Evolutionary conservation across 1,140 invertebrate species (phyloP).

Genomic region (Chrysopa pallens): DNA sequence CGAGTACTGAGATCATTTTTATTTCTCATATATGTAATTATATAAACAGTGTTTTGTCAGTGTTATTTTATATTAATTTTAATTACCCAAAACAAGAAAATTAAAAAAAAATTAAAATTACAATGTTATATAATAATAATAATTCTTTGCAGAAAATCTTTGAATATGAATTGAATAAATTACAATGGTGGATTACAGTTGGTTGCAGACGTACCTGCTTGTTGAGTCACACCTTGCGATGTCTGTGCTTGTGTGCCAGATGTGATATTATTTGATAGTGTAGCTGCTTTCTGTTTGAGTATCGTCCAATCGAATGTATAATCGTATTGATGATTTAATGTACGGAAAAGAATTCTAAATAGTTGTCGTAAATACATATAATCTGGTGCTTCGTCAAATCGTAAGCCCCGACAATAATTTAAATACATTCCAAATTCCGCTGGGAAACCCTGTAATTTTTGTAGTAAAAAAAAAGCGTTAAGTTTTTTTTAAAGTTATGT

Average conservation of each 20-base stretch:
- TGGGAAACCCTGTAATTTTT: slow-evolving; percentile 47
- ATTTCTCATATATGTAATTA: no score
- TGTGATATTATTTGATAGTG: slow-evolving; percentile 5
- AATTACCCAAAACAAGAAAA: no score
- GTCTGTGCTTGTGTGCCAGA: slow-evolving; percentile 5
- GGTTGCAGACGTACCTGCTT: no score
- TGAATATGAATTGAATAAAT: no score
- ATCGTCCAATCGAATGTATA: slow-evolving; percentile 99
- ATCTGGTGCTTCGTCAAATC: slow-evolving; percentile 83
- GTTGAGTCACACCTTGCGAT: not conserved
- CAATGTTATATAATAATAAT: no score
- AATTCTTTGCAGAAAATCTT: no score
- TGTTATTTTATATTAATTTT: no score
- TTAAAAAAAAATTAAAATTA: no score
- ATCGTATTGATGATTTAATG: slow-evolving; percentile 97
- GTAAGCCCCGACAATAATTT: slow-evolving; percentile 77
- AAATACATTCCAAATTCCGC: slow-evolving; percentile 90
- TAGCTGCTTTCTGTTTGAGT: slow-evolving; percentile 73
- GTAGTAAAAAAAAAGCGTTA: slow-evolving; percentile 8
- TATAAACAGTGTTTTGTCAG: no score
- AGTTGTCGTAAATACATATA: slow-evolving; percentile 87
- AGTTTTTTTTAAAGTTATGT: not conserved
- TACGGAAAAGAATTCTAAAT: slow-evolving; percentile 97
- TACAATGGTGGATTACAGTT: no score
- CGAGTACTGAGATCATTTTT: no score